Conservation (phyloP, 2,113 vertebrate genomes). For the Centropristis striata region DNA sequence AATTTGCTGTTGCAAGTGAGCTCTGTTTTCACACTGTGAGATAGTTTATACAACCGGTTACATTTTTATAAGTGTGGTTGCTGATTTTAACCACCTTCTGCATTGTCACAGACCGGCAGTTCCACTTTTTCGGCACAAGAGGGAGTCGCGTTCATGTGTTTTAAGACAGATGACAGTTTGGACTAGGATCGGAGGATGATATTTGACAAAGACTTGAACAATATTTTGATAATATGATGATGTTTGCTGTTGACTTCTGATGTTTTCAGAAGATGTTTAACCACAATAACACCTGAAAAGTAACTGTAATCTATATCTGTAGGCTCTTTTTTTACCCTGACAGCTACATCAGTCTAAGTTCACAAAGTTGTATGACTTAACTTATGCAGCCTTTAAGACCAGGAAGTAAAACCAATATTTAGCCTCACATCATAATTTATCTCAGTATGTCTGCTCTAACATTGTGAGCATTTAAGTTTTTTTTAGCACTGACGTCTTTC, state of each 20-base stretch:
- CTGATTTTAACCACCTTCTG: too few relatives aligned
- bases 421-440: neutral
- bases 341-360: neutral
- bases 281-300: neutral
- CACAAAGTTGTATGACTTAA: neutral
- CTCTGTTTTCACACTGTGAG: constrained; percentile 6
- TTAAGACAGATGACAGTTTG: neutral
- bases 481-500: neutral
- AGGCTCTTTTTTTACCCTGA: neutral
- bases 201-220: neutral
- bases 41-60: neutral
- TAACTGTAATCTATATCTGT: neutral
- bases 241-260: neutral
- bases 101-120: neutral
- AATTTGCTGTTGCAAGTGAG: neutral
- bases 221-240: too few relatives aligned
- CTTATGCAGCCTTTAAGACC: neutral
- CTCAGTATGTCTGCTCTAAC: neutral
- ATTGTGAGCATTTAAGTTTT: neutral
- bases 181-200: neutral
- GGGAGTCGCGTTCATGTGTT: constrained; percentile 32
- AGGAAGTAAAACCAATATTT: neutral
- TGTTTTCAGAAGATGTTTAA: neutral
- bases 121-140: constrained; percentile 44
- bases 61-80: neutral